A percentile compares a stretch with the other conserved stretches of the same genome.
Evolutionary conservation across 2,888 invertebrate species (phyloP).

Genomic region (Onchidella celtica): DNA sequence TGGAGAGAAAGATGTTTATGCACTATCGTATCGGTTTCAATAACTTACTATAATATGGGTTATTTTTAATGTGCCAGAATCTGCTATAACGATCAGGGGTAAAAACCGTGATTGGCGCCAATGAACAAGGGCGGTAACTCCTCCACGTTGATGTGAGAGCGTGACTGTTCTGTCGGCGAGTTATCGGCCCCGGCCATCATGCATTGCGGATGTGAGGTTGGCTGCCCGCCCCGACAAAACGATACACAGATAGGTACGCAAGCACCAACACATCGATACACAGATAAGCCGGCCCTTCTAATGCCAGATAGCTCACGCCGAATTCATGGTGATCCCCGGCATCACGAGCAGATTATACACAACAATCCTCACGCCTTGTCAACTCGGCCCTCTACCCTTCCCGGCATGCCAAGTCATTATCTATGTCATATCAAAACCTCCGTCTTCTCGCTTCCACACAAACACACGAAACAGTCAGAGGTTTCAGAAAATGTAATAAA

Average conservation of each 20-base stretch:
- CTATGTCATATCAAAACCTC: no score
- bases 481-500: no score
- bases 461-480: no score
- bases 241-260: neutral
- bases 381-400: neutral
- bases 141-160: neutral
- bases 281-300: slow-evolving; percentile 14
- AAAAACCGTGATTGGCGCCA: neutral
- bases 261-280: neutral
- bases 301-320: slow-evolving; percentile 16
- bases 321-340: neutral
- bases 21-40: no score
- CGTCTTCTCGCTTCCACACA: no score
- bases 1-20: no score
- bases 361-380: slow-evolving; percentile 10
- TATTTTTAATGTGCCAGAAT: no score
- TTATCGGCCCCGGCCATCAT: neutral
- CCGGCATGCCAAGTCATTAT: no score
- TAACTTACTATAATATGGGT: no score
- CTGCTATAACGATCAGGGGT: neutral
- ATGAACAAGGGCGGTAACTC: neutral
- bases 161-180: slow-evolving; percentile 9
- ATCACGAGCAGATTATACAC: neutral
- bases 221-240: neutral
- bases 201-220: neutral